phyloP scores from a whole-genome alignment of 2,113 vertebrate species.

The Hypomesus transpacificus region DNA sequence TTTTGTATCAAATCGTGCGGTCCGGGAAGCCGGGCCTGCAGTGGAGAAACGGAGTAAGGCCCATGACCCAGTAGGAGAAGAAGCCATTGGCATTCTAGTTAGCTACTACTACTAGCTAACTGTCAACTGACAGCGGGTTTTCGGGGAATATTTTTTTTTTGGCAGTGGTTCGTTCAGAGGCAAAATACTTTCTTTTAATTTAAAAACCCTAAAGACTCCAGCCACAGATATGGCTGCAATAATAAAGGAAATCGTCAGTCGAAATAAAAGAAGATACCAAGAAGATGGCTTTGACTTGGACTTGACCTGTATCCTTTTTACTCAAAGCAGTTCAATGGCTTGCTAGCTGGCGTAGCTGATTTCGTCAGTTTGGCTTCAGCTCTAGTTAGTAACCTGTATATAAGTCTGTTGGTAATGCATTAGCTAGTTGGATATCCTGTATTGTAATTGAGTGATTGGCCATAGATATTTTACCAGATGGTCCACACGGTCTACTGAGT shows the following conservation, averaged over 20 bases:
- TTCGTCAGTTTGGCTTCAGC: too few species aligned
- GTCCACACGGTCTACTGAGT: too few species aligned
- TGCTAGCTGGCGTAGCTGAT: background rate
- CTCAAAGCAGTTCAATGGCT: background rate
- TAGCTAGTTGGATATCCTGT: too few species aligned
- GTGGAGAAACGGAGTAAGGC: slow-evolving; percentile 66
- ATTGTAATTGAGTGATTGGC: background rate
- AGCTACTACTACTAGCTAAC: slow-evolving; percentile 29
- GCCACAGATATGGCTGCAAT: slow-evolving; percentile 80
- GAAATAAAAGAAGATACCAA: slow-evolving; percentile 92
- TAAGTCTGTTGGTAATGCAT: background rate
- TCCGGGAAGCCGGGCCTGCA: slow-evolving; percentile 72
- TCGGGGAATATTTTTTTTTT: background rate
- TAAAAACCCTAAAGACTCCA: slow-evolving; percentile 50
- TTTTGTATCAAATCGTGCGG: slow-evolving; percentile 47
- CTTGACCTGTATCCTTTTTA: slow-evolving; percentile 91
- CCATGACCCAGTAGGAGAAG: slow-evolving; percentile 65
- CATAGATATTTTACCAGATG: too few species aligned
- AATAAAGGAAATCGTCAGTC: slow-evolving; percentile 92
- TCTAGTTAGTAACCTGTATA: background rate
- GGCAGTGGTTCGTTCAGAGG: slow-evolving; percentile 34
- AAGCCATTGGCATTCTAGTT: slow-evolving; percentile 8
- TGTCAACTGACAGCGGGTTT: slow-evolving; percentile 18
- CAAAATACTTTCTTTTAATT: slow-evolving; percentile 44
- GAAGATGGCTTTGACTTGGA: slow-evolving; percentile 98